Evolutionary conservation across 2,888 invertebrate genomes (phyloP), one percentile per base, ranked within the genome.

Genomic region (Drosophila infuscata): DNA sequence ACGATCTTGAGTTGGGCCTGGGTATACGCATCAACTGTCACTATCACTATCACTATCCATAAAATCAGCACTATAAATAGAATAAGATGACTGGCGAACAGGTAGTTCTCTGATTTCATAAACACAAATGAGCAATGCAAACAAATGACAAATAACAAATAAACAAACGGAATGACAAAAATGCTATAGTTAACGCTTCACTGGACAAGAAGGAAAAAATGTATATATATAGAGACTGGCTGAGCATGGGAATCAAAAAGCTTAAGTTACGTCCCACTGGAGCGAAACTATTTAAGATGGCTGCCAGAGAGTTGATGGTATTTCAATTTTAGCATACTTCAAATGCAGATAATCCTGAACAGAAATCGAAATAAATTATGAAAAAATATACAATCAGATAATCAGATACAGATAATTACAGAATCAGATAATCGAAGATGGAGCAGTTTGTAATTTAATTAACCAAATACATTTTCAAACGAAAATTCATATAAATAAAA

Each of bases 71-170:
- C 71, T 83, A 75, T 75, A 63, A 67, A 79, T 79, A 79, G 66
- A 61, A 53, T 58, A 1, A 57, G 11, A 56, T 68, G 48, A 64
- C 53, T 52, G 48, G 7, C 52, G 56, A 29, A 73, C 82, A 84
- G 82, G 75, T 80, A 77, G 71, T 83, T 72, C 59, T 69, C 78
- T 82, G 80, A 77, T 70, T 82, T 71, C 74, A 76, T 73, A 58
- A 43, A 48, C 20, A 17, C 36, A 69, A 70, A 53, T 71, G 46
- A 74, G 58, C 70, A 80, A 70, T 63, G 69, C 66, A 68, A 67
- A 67, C 60, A 78, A 65, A 56, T 59, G 25, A 74, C 38, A 38
- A 25, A 8, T 46, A 74, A 32, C 58, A 61, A 84, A 59, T 56
- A 72, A 78, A 51, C 68, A 66, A 87, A 64, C 52, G 57, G 54